A percentile compares a stretch with the other conserved stretches of the same genome.
These are phyloP conservation scores for Ectemnius continuus DNA, from an alignment of 2,888 invertebrate species.

Conservation along the genomic window DNA sequence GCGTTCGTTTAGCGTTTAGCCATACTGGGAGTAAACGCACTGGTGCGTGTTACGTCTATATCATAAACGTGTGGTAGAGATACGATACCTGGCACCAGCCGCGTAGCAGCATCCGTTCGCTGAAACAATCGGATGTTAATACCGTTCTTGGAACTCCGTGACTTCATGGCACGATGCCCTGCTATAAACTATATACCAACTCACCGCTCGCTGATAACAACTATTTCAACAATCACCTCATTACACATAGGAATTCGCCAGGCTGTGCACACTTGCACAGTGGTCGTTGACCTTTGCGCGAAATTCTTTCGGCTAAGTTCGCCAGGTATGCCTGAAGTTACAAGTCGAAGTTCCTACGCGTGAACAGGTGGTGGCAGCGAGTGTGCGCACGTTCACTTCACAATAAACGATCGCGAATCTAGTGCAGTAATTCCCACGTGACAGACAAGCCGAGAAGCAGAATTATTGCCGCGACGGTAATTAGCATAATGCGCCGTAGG, in stretches of 20 bases:
- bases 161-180: constrained; percentile 21
- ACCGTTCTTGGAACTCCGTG: constrained; percentile 40
- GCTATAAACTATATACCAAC: constrained; percentile 14
- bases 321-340: too few species aligned
- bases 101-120: background rate
- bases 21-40: too few species aligned
- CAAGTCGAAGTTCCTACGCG: too few species aligned
- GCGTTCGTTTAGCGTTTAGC: too few species aligned
- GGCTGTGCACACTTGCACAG: too few species aligned
- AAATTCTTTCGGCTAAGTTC: constrained; percentile 27
- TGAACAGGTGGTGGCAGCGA: constrained; percentile 6
- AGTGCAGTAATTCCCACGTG: background rate
- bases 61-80: constrained; percentile 2
- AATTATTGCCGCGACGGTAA: constrained; percentile 1
- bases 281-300: constrained; percentile 45
- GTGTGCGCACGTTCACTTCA: too few species aligned
- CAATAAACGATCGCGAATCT: background rate
- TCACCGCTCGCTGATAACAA: constrained; percentile 47
- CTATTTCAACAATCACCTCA: constrained; percentile 32
- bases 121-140: constrained; percentile 25
- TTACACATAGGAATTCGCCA: constrained; percentile 13
- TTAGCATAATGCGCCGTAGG: background rate
- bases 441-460: background rate
- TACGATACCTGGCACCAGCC: constrained; percentile 5
- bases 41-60: background rate